Conservation (phyloP, 1,140 invertebrate species). For the Lasioglossum baleicum region DNA sequence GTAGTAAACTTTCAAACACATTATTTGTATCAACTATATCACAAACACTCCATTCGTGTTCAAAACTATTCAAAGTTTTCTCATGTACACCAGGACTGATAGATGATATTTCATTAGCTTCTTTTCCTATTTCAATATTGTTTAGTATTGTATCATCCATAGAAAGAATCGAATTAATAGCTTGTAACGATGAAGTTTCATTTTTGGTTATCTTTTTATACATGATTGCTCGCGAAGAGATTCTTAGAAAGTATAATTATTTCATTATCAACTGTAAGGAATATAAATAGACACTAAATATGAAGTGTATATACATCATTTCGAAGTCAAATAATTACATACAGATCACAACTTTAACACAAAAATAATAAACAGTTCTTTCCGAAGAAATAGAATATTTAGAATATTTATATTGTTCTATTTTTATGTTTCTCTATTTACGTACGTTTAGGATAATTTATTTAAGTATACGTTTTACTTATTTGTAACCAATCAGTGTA, state of each 20-base stretch:
- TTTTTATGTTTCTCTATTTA: too few species aligned
- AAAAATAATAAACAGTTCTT: too few species aligned
- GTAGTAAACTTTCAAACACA: neutral
- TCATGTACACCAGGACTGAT: neutral
- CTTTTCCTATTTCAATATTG: constrained; percentile 39
- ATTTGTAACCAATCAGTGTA: too few species aligned
- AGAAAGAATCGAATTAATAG: constrained; percentile 44
- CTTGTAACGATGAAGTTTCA: neutral
- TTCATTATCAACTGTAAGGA: neutral
- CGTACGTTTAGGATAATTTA: too few species aligned
- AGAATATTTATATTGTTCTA: too few species aligned
- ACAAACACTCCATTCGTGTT: constrained; percentile 9
- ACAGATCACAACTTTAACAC: too few species aligned
- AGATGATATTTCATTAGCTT: neutral
- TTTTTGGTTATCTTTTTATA: neutral
- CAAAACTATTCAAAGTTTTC: neutral
- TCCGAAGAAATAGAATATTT: too few species aligned
- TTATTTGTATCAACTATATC: constrained; percentile 13
- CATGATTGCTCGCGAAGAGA: neutral
- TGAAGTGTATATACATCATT: too few species aligned
- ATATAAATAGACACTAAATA: neutral
- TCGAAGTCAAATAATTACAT: too few species aligned
- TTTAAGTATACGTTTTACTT: too few species aligned
- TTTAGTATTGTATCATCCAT: constrained; percentile 57
- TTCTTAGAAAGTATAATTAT: neutral